A percentile compares a stretch with the other conserved stretches of the same genome.
phyloP scores from a whole-genome alignment of 2,797 vertebrate species.

The Poecile montanus region DNA sequence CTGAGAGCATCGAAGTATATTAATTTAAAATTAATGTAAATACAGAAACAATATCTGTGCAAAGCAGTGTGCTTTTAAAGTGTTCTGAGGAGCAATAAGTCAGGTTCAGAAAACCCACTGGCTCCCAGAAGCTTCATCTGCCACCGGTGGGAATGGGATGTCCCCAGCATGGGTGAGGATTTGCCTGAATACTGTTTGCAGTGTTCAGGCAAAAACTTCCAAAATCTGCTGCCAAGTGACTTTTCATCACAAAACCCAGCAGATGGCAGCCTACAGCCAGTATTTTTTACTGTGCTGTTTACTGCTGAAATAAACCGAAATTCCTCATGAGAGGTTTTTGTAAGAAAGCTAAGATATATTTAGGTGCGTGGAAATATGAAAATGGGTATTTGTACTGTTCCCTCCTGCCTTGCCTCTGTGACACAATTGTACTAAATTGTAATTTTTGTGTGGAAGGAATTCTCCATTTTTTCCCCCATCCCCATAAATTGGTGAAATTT shows the following conservation, averaged over 20 bases:
- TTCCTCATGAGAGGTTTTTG: not conserved
- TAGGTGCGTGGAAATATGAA: not conserved
- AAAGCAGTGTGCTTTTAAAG: not conserved
- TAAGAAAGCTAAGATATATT: not conserved
- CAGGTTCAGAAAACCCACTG: not conserved
- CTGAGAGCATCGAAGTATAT: not conserved
- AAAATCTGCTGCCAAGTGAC: not conserved
- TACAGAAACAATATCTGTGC: not conserved
- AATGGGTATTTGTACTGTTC: not conserved
- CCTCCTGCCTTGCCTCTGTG: not conserved
- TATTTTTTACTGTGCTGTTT: not conserved
- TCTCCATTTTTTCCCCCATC: not conserved
- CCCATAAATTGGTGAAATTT: not conserved
- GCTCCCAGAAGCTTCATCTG: not conserved
- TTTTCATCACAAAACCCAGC: not conserved
- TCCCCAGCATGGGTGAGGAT: not conserved
- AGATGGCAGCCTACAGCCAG: slow-evolving; percentile 64
- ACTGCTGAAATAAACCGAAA: not conserved
- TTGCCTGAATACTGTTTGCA: not conserved
- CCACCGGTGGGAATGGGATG: not conserved
- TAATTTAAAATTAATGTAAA: not conserved
- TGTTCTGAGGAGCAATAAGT: not conserved
- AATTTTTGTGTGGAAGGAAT: not conserved
- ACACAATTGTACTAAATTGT: not conserved
- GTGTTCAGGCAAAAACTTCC: not conserved